These are phyloP conservation scores for Limnephilus marmoratus DNA, from an alignment of 2,888 invertebrate species.

Conservation along the genomic window DNA sequence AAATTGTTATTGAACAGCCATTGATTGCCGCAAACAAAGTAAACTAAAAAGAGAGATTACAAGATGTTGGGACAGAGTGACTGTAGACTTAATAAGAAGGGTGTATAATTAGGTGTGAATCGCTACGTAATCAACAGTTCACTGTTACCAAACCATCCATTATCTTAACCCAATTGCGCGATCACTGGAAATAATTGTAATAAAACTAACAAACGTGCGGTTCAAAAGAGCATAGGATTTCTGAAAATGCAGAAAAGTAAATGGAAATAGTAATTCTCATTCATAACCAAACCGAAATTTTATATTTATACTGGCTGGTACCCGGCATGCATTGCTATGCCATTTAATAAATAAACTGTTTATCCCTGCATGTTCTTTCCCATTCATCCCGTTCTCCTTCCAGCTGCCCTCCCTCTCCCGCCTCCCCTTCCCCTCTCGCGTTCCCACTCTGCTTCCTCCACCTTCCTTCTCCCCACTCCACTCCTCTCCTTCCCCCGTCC, in stretches of 20 bases:
- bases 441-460: no score
- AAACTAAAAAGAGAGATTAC: neutral
- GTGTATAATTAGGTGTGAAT: neutral
- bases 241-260: neutral
- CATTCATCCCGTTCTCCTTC: no score
- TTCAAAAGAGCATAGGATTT: slow-evolving; percentile 13
- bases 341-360: no score
- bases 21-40: neutral
- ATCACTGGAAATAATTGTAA: neutral
- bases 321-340: no score
- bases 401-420: no score
- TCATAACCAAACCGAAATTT: neutral
- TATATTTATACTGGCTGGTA: neutral
- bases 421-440: no score
- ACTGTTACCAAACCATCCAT: neutral
- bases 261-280: neutral
- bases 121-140: neutral
- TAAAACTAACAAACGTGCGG: neutral
- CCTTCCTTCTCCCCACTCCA: no score
- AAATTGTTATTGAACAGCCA: neutral
- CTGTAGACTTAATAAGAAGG: neutral
- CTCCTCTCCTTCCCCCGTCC: no score
- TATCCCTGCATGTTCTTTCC: no score
- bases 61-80: neutral
- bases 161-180: neutral